Evolutionary conservation across 30 jellyfish, hydroid and myxozoan genomes (phyloP).

Genomic region (Catostylus mosaicus): DNA sequence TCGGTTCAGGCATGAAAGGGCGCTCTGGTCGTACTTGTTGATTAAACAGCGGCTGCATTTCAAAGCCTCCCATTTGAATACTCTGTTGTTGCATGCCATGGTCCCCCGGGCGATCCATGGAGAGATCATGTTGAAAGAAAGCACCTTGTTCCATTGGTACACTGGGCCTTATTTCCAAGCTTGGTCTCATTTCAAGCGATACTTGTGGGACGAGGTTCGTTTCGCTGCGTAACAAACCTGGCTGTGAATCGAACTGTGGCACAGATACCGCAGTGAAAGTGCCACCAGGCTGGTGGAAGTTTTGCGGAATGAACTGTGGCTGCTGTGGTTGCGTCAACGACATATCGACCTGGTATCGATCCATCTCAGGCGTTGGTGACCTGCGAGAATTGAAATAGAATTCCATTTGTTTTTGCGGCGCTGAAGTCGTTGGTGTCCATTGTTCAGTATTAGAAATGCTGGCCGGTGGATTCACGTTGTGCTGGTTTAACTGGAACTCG

Average conservation of each 20-base stretch:
- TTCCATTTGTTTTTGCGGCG: slow-evolving; percentile 43
- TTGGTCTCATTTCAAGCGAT: slow-evolving; percentile 1
- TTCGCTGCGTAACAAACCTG: neutral
- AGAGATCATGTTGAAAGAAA: slow-evolving; percentile 2
- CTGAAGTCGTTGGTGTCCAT: slow-evolving; percentile 32
- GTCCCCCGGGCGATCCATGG: neutral
- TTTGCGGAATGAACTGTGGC: slow-evolving; percentile 9
- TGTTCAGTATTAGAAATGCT: slow-evolving; percentile 30
- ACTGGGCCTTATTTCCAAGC: slow-evolving; percentile 3
- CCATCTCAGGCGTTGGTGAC: slow-evolving; percentile 94
- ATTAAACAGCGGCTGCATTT: slow-evolving; percentile 5
- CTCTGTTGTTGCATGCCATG: slow-evolving; percentile 4
- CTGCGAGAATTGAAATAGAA: slow-evolving; percentile 68
- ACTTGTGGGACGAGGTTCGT: neutral
- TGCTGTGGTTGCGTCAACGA: neutral
- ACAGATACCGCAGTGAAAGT: neutral
- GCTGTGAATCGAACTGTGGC: slow-evolving; percentile 27
- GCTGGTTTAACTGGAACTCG: slow-evolving; percentile 8
- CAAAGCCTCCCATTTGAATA: slow-evolving; percentile 13
- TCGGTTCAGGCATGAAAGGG: neutral
- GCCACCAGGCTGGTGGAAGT: slow-evolving; percentile 16
- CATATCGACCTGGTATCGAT: slow-evolving; percentile 27
- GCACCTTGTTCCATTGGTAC: slow-evolving; percentile 19
- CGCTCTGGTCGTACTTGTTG: slow-evolving; percentile 26
- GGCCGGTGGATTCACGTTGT: neutral